phyloP scores from a whole-genome alignment of 2,113 vertebrate species.

The Entelurus aequoreus region DNA sequence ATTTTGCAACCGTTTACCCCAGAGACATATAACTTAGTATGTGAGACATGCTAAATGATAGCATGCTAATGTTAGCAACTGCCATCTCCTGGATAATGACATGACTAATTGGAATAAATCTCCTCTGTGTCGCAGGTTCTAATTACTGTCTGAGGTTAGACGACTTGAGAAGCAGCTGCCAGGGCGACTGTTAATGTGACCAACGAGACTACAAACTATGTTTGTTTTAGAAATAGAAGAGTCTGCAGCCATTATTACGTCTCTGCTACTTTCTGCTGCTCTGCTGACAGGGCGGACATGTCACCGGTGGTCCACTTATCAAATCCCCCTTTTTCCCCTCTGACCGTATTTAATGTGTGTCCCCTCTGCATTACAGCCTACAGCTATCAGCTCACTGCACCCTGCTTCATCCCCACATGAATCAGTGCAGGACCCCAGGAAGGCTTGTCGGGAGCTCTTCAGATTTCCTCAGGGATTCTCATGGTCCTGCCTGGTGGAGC shows the following conservation, averaged over 20 bases:
- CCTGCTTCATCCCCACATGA: slow-evolving; percentile 42
- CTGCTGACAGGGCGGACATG: slow-evolving; percentile 8
- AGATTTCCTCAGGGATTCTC: slow-evolving; percentile 47
- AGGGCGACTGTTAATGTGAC: slow-evolving; percentile 28
- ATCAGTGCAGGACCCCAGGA: slow-evolving; percentile 45
- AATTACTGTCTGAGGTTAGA: slow-evolving; percentile 47
- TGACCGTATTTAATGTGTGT: slow-evolving; percentile 50
- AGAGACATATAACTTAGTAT: too few relatives aligned
- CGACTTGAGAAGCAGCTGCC: slow-evolving; percentile 36
- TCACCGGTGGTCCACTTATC: slow-evolving; percentile 41
- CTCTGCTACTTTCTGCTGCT: slow-evolving; percentile 27
- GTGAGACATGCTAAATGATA: too few relatives aligned
- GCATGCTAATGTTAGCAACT: slow-evolving; percentile 10
- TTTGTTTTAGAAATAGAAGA: too few relatives aligned
- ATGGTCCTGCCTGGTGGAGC: slow-evolving; percentile 1
- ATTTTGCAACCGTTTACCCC: too few relatives aligned
- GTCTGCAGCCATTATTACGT: slow-evolving; percentile 9
- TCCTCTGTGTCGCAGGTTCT: slow-evolving; percentile 31
- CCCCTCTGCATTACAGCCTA: slow-evolving; percentile 41
- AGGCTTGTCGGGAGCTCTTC: slow-evolving; percentile 37
- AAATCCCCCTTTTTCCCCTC: slow-evolving; percentile 42
- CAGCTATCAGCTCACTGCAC: slow-evolving; percentile 36
- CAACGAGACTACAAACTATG: slow-evolving; percentile 17
- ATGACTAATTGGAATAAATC: slow-evolving; percentile 59
- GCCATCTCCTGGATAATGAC: slow-evolving; percentile 52